These are phyloP conservation scores for Anguilla japonica DNA, from an alignment of 2,113 vertebrate species.

Conservation along the genomic window DNA sequence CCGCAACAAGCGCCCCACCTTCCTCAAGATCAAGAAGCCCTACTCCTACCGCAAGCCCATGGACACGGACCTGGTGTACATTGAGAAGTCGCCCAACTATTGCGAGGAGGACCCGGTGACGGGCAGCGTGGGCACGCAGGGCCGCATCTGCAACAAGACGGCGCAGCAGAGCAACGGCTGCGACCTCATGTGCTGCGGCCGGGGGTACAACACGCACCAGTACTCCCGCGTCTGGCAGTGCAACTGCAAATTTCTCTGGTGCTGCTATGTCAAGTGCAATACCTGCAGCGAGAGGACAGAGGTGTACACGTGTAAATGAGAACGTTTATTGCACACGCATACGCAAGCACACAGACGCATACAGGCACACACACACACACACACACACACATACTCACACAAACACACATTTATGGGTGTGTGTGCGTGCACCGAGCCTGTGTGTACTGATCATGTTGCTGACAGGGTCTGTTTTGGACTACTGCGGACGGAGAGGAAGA, in stretches of 20 bases:
- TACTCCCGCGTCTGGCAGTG: constrained; percentile 94
- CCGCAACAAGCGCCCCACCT: constrained; percentile 89
- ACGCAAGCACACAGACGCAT: no score
- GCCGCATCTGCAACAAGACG: constrained; percentile 92
- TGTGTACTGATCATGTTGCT: background rate
- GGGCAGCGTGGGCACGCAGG: constrained; percentile 88
- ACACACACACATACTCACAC: no score
- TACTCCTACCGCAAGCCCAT: constrained; percentile 91
- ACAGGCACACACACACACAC: background rate
- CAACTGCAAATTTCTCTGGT: constrained; percentile 98
- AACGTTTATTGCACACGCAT: background rate
- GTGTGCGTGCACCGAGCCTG: background rate
- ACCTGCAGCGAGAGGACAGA: constrained; percentile 95
- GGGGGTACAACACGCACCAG: constrained; percentile 94
- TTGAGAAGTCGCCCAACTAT: constrained; percentile 93
- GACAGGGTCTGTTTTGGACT: constrained; percentile 22
- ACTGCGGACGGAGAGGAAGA: constrained; percentile 22
- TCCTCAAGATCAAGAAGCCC: constrained; percentile 92
- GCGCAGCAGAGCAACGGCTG: constrained; percentile 86
- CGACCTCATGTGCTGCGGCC: constrained; percentile 92
- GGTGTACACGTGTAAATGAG: constrained; percentile 92
- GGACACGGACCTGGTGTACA: constrained; percentile 92
- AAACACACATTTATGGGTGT: background rate
- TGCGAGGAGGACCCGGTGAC: constrained; percentile 88
- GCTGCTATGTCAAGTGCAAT: constrained; percentile 96